A percentile compares a stretch with the other conserved stretches of the same genome.
phyloP scores from a whole-genome alignment of 92 coral and sea anemone genomes.

The Epizoanthus illoricatus region DNA sequence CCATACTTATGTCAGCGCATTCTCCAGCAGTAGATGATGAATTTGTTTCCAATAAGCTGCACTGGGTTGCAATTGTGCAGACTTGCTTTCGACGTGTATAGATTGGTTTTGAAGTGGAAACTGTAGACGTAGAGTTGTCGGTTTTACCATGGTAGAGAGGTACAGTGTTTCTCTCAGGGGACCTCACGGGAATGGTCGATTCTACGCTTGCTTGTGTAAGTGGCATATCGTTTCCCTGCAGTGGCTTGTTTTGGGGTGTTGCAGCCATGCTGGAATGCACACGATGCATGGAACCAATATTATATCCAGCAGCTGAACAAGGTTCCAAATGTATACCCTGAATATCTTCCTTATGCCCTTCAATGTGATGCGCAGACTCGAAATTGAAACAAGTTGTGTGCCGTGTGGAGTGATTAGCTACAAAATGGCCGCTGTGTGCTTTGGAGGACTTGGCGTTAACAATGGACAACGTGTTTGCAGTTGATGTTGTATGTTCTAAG shows the following conservation, averaged over 20 bases:
- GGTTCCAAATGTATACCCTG: no score
- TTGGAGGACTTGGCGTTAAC: neutral
- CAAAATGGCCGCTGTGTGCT: neutral
- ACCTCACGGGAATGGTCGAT: no score
- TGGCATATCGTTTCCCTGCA: no score
- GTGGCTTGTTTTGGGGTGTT: no score
- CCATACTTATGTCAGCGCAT: neutral
- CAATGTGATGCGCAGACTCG: neutral
- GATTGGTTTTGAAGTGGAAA: neutral
- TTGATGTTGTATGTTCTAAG: neutral
- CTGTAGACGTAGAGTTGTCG: neutral
- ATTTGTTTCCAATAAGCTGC: neutral
- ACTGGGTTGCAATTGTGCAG: constrained; percentile 11
- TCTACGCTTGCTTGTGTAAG: no score
- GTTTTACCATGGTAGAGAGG: no score
- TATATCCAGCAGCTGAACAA: no score
- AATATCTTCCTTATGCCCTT: no score
- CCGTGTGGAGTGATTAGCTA: neutral
- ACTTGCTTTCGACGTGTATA: neutral
- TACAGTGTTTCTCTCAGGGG: no score
- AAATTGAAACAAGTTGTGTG: neutral
- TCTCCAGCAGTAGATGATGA: neutral
- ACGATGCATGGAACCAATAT: no score
- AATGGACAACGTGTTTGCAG: neutral
- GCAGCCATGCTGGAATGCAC: no score